Conservation (phyloP, 2,888 invertebrate species). For the Acrocyrtus sp. region DNA sequence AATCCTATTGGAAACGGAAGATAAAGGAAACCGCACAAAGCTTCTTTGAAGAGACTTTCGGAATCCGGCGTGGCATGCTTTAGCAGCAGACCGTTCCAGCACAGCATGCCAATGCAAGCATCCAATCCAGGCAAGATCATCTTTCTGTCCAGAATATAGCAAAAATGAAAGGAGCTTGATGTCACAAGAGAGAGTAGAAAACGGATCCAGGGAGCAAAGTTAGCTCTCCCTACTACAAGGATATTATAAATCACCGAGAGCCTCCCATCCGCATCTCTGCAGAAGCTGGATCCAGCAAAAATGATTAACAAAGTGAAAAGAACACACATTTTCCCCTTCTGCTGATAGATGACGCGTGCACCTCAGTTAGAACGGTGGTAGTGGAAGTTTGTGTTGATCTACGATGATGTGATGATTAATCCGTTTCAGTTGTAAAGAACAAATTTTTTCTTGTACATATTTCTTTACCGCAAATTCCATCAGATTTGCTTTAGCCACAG, state of each 20-base stretch:
- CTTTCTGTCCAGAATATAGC: not conserved
- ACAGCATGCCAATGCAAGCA: conserved; percentile 5
- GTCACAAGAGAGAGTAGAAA: too few species aligned
- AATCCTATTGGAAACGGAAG: too few species aligned
- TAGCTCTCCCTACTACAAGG: conserved; percentile 38
- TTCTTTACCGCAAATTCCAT: not conserved
- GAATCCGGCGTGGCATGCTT: not conserved
- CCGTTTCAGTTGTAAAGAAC: too few species aligned
- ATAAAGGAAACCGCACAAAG: not conserved
- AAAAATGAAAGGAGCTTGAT: conserved; percentile 10
- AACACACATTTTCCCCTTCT: not conserved
- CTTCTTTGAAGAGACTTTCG: not conserved
- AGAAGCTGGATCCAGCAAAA: not conserved
- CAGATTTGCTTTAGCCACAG: not conserved
- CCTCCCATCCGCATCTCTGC: conserved; percentile 2
- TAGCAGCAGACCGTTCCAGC: not conserved
- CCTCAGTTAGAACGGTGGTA: not conserved
- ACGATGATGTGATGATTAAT: too few species aligned
- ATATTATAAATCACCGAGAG: conserved; percentile 21
- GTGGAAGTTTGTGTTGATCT: too few species aligned
- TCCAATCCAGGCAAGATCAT: not conserved
- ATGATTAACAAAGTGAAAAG: not conserved
- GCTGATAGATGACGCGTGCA: not conserved
- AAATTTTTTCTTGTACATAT: too few species aligned
- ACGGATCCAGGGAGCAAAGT: conserved; percentile 35